Conservation (phyloP, 2,797 vertebrate species). For the Euthynnus affinis region DNA sequence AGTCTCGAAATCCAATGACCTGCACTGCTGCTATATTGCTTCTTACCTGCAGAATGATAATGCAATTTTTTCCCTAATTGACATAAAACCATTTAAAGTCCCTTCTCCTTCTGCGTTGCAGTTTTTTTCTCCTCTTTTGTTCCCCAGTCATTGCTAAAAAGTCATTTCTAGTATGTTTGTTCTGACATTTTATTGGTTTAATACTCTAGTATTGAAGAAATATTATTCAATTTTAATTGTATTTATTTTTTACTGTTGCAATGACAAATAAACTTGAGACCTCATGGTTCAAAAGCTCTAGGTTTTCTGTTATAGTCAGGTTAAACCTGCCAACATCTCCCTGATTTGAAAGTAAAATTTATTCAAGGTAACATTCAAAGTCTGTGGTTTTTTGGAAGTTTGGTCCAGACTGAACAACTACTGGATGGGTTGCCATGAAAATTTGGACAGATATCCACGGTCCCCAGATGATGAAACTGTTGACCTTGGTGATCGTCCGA, state of each 20-base stretch:
- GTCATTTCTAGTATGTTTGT: background rate
- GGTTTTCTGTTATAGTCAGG: background rate
- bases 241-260: background rate
- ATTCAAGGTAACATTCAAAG: conserved; percentile 4
- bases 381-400: background rate
- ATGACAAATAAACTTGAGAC: background rate
- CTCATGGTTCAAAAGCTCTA: background rate
- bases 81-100: conserved; percentile 42
- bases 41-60: conserved; percentile 65
- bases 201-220: too few relatives aligned
- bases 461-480: too few relatives aligned
- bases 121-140: background rate
- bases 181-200: background rate
- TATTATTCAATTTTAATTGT: too few relatives aligned
- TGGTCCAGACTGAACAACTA: too few relatives aligned
- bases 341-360: background rate
- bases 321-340: background rate
- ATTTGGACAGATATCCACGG: too few relatives aligned
- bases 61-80: conserved; percentile 63
- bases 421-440: too few relatives aligned
- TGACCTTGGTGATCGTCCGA: too few relatives aligned
- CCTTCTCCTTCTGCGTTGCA: background rate
- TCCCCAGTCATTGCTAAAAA: background rate
- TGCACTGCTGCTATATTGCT: conserved; percentile 57
- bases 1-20: conserved; percentile 73